Base-by-base conservation (phyloP, 2,888 invertebrate genomes). In the Dicranocentrus wangi region DNA sequence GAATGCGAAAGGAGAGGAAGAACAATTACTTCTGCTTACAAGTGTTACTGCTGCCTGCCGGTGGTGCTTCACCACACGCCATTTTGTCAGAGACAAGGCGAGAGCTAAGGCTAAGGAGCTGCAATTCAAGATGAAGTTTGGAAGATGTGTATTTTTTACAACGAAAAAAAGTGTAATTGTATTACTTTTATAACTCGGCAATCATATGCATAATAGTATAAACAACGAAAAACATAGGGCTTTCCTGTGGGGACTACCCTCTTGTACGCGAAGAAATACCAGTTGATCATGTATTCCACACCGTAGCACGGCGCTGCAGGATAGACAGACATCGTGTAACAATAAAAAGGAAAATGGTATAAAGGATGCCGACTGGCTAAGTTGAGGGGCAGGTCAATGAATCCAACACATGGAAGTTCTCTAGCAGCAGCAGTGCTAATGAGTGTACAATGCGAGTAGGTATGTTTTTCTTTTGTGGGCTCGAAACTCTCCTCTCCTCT, bases 331-430 rank as follows among this genome's bases (percentile, higher is more conserved):
- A 61, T 61, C 61, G 21, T 61, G 61, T 61, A 61, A 61, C 61
- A 61, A 61, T 32, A 39, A 68, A 68, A 43, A 51, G n/a, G 32
- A 68, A 68, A 51, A 51, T 51, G n/a, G 68, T 19, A 43, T 27
- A 25, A 60, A 70, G 60, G 80, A 80, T 72, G 68, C 69, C 72
- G 80, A 73, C 72, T 69, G 42, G 68, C 73, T 72, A 66, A 69
- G 47, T 72, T 73, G 73, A 71, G 73, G 73, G 73, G 69, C 80
- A 80, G 80, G 80, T 80, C 80, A 80, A 73, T 80, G 80, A 80
- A 80, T 80, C 63, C 80, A 66, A 63, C 70, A 77, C 78, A 73
- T 73, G 72, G 68, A 53, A 73, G 60, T 55, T 42, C n/a, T n/a
- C n/a, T n/a, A n/a, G n/a, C n/a, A n/a, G 39, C 32, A 73, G 72